Conservation (phyloP, 2,113 vertebrate species). For the Phocoena sinus region DNA sequence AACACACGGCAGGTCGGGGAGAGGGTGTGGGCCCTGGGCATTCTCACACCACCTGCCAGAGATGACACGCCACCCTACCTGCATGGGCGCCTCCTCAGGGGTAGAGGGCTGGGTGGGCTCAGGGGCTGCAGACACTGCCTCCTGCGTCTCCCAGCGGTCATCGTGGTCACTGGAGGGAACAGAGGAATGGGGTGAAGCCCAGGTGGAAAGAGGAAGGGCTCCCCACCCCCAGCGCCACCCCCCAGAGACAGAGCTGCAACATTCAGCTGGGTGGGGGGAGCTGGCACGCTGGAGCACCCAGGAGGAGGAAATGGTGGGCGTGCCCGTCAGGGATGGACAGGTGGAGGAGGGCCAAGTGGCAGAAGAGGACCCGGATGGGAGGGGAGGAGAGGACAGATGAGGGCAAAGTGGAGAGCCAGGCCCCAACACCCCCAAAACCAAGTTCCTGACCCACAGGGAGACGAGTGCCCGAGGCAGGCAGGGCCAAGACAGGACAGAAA, state of each 20-base stretch:
- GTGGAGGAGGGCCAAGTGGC: neutral
- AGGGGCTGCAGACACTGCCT: neutral
- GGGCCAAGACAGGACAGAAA: neutral
- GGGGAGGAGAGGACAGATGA: neutral
- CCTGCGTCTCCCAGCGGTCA: slow-evolving; percentile 89
- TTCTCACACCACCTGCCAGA: fast-evolving
- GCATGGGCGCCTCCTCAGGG: neutral
- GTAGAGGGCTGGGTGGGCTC: neutral
- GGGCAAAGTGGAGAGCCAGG: neutral
- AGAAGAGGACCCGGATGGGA: neutral
- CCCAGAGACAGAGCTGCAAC: neutral
- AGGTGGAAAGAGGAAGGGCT: neutral
- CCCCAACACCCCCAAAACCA: neutral
- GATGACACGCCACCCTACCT: neutral
- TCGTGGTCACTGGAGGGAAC: slow-evolving; percentile 88
- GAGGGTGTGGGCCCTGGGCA: neutral
- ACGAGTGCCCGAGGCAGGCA: neutral
- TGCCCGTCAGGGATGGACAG: neutral
- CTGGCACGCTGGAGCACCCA: fast-evolving
- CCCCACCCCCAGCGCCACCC: neutral
- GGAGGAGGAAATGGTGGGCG: fast-evolving
- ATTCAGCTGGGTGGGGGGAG: neutral
- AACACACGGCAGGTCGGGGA: neutral
- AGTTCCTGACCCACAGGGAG: neutral
- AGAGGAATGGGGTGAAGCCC: neutral